These are phyloP conservation scores for Cataglyphis rosenhaueri DNA, from an alignment of 2,888 invertebrate genomes.

Conservation along the genomic window DNA sequence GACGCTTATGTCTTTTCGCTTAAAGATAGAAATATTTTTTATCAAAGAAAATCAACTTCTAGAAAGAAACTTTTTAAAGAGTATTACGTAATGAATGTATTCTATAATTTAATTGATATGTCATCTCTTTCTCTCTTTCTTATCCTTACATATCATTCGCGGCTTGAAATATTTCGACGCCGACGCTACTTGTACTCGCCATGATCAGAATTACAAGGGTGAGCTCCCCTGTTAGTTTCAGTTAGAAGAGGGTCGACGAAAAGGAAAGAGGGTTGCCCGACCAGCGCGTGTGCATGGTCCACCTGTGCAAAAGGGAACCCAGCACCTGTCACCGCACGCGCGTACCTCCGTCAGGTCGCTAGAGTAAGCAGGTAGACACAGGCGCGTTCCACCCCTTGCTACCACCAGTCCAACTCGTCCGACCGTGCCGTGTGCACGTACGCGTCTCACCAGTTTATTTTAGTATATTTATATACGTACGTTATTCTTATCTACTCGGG, in stretches of 20 bases:
- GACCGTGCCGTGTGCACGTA: slow-evolving; percentile 61
- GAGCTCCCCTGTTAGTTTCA: slow-evolving; percentile 26
- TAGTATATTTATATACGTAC: neutral
- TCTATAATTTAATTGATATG: slow-evolving; percentile 15
- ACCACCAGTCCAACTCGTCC: slow-evolving; percentile 69
- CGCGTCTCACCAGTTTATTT: slow-evolving; percentile 22
- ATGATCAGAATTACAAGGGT: slow-evolving; percentile 6
- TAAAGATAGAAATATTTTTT: neutral
- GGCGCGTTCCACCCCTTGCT: slow-evolving; percentile 62
- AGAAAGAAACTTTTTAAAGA: neutral
- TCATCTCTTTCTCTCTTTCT: neutral
- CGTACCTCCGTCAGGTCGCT: slow-evolving; percentile 64
- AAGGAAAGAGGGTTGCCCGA: slow-evolving; percentile 65
- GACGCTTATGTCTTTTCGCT: neutral
- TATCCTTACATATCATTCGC: neutral
- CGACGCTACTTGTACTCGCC: neutral
- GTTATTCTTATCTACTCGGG: neutral
- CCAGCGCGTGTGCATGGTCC: slow-evolving; percentile 76
- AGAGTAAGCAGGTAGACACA: slow-evolving; percentile 58
- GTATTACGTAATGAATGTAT: neutral
- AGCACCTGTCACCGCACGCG: slow-evolving; percentile 80
- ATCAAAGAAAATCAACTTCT: neutral
- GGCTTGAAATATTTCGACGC: slow-evolving; percentile 27
- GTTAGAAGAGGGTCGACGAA: slow-evolving; percentile 51
- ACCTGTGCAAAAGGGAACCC: slow-evolving; percentile 78